phyloP scores from a whole-genome alignment of 2,113 vertebrate species.

The Cyprinus carpio region DNA sequence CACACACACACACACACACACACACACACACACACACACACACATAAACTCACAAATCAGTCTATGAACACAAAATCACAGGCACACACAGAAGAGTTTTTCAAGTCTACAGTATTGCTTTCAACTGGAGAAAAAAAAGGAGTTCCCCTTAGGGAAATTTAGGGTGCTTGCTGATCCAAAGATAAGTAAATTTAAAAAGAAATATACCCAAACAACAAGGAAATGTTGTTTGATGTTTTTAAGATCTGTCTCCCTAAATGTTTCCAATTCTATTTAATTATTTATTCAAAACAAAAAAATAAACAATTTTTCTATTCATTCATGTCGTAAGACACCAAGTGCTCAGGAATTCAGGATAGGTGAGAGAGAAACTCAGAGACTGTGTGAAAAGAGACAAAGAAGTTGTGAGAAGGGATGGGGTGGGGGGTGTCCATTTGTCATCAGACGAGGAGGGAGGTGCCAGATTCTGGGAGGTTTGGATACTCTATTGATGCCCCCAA shows the following conservation, averaged over 20 bases:
- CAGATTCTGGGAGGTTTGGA: too few species aligned
- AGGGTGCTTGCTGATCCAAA: not conserved
- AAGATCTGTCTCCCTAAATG: not conserved
- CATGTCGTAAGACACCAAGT: not conserved
- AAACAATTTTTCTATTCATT: not conserved
- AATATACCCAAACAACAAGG: not conserved
- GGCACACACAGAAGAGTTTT: conserved; percentile 5
- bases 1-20: not conserved
- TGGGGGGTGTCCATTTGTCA: conserved; percentile 45
- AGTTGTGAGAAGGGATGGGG: conserved; percentile 12
- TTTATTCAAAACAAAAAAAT: not conserved
- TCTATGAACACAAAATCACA: not conserved
- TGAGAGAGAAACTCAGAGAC: not conserved
- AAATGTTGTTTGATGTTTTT: not conserved
- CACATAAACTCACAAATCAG: too few species aligned
- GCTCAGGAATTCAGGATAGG: not conserved
- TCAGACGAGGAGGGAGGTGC: conserved; percentile 25
- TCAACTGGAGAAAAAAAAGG: not conserved
- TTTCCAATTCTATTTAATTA: not conserved
- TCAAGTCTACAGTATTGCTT: conserved; percentile 1
- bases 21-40: not conserved
- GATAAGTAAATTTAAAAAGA: not conserved
- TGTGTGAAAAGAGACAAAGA: conserved; percentile 8
- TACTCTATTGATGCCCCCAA: too few species aligned
- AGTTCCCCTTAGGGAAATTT: not conserved